Base-by-base conservation (phyloP, 2,113 vertebrate species). In the Plestiodon gilberti region DNA sequence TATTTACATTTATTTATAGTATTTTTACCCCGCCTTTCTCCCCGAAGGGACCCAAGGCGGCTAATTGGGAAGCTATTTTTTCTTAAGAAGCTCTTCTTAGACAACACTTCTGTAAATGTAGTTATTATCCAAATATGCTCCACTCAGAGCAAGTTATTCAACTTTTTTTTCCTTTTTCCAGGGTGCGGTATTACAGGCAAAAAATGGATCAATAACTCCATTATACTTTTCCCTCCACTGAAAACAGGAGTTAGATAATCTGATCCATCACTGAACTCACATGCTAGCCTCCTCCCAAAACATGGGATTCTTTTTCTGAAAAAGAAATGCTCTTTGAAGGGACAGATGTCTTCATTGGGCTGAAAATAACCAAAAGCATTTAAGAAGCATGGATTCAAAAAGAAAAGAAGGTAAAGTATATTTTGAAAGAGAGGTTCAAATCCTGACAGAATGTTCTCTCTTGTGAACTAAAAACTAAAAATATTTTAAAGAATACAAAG, bases 321-420 rank as follows among this genome's bases (percentile, higher is more conserved):
- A 93, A 93, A 84, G 88, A 93, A 93, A 92, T 93, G 18, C 89
- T 89, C 91, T 95, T 90, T 94, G 87, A 92, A 88, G 93, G 93
- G 90, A 94, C 91, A 91, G 86, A 86, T 92, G 89, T 90, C 92
- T 90, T 92, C 90, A 89, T 48, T 81, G 91, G 0, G 94, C 59
- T 30, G 38, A 78, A 52, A 52, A 86, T 79, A 33, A 91, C 83
- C 17, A 82, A 89, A 81, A 85, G 20, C 86, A 87, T 82, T 87
- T 55, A 92, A 93, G 92, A 95, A 91, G 94, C 89, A 96, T 96
- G 96, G 96, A 96, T 79, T 93, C 95, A 95, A 96, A 96, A 92
- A 96, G 95, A 93, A 94, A 95, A 75, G 94, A 93, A 96, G 96
- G 96, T 96, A 96, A 94, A 88, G 35, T 91, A 81, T 65, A 75